Conservation (phyloP, 2,888 invertebrate species). For the Volucella bombylans region DNA sequence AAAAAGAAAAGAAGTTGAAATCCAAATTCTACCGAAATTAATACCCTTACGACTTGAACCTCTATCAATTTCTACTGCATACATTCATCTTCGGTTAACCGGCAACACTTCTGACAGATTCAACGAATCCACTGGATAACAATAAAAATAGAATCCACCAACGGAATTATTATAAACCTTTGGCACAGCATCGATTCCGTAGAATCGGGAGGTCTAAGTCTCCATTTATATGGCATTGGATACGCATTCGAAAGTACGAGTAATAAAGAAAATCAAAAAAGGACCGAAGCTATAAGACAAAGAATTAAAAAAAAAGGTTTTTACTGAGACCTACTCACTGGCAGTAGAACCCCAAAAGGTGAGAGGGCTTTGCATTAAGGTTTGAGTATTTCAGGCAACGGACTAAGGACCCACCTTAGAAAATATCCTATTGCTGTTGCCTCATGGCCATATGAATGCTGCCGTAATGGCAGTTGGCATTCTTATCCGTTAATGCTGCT, state of each 20-base stretch:
- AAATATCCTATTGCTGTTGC: constrained; percentile 44
- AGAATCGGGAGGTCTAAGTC: neutral
- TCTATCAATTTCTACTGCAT: constrained; percentile 66
- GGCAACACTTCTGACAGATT: constrained; percentile 8
- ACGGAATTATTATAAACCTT: constrained; percentile 50
- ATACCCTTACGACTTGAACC: constrained; percentile 54
- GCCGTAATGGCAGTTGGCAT: constrained; percentile 17
- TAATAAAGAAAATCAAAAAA: constrained; percentile 24
- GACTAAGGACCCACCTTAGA: constrained; percentile 47
- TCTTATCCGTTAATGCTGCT: constrained; percentile 4
- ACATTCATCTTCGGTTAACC: constrained; percentile 57
- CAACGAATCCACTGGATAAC: constrained; percentile 51
- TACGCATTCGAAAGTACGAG: constrained; percentile 40
- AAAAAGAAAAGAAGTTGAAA: constrained; percentile 8
- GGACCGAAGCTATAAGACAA: constrained; percentile 12
- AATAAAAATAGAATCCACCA: constrained; percentile 41
- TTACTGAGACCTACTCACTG: constrained; percentile 57
- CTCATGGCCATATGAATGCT: constrained; percentile 38
- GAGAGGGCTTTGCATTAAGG: constrained; percentile 27
- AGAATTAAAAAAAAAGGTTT: constrained; percentile 25
- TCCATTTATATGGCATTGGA: constrained; percentile 38
- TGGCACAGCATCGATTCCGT: constrained; percentile 16
- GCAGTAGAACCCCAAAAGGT: constrained; percentile 41
- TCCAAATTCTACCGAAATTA: constrained; percentile 63
- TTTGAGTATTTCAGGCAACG: neutral